A percentile compares a stretch with the other conserved stretches of the same genome.
These are phyloP conservation scores for Actinemys pallida DNA, from an alignment of 2,113 vertebrate species.

Conservation along the genomic window DNA sequence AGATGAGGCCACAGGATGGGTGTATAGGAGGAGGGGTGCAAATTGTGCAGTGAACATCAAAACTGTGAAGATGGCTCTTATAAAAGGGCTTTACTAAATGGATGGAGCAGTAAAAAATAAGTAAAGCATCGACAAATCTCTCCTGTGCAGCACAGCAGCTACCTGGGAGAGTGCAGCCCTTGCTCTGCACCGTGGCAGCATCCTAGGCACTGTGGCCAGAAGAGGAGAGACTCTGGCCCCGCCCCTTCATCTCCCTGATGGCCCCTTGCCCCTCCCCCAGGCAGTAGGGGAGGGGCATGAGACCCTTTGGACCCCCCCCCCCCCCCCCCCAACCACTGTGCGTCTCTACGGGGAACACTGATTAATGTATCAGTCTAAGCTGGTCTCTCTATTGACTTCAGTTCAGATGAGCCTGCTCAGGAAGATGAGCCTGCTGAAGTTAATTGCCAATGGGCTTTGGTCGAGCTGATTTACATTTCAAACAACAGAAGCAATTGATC, in stretches of 20 bases:
- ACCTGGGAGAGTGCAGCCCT: too few relatives aligned
- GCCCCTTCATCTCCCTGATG: too few relatives aligned
- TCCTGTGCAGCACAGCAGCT: too few relatives aligned
- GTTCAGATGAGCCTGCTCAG: neutral
- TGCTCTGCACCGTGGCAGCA: too few relatives aligned
- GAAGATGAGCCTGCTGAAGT: neutral
- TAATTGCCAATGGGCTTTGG: accelerated
- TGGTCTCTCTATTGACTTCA: neutral
- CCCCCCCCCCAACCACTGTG: too few relatives aligned
- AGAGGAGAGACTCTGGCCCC: too few relatives aligned
- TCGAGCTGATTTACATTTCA: neutral
- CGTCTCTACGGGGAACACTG: neutral
- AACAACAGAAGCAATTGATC: neutral
- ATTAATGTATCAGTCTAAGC: neutral
- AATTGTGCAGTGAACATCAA: neutral
- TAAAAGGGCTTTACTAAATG: neutral
- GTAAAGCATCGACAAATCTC: neutral
- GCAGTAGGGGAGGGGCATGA: too few relatives aligned
- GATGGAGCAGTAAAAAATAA: neutral
- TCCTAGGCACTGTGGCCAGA: too few relatives aligned
- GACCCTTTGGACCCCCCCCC: too few relatives aligned
- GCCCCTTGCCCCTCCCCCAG: too few relatives aligned
- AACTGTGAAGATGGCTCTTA: neutral
- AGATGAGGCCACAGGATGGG: neutral
- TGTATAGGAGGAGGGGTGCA: neutral